Evolutionary conservation across 2,113 vertebrate species (phyloP), one percentile per base, ranked within the genome.

Genomic region (Elephas maximus): DNA sequence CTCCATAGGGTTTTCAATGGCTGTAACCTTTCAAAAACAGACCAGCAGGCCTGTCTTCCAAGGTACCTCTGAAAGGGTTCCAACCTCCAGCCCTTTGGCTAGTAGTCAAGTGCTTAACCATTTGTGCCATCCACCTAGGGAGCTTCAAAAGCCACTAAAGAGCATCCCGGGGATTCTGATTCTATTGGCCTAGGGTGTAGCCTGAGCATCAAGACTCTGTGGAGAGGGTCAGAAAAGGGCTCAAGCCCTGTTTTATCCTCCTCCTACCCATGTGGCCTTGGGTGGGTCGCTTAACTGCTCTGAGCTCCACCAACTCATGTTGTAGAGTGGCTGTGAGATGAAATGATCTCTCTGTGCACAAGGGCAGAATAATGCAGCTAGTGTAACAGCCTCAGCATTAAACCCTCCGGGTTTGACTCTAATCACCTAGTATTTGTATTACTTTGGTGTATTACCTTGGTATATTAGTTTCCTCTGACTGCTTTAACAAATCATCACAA

Each of bases 191-290:
- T 23, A 30, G 18, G 5, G 4, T 33, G 7, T 73, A 26, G 6
- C 37, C 76, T 23, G 24, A 44, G 12, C 1, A 0, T 8, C 37
- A 37, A 5, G 21, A 57, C 37, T 62, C 24, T 12, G 17, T n/a
- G 17, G 41, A 76, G 45, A 73, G 3, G 10, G 12, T 37, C 57
- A 21, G 26, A 95, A 24, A 80, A 77, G 84, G 91, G 24, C 4
- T n/a, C 71, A 18, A 74, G 37, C 23, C 30, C n/a, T 41, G 2
- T 1, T n/a, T 53, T 62, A 65, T 82, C 76, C 28, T 78, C 81
- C 37, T 12, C 7, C 10, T 18, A 24, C 11, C 60, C 51, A 23
- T 3, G 1, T 57, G 62, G 44, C 18, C 51, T 88, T 21, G 48
- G 8, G 4, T 21, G 37, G 21, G 37, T 78, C 44, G 81, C 63